A percentile compares a stretch with the other conserved stretches of the same genome.
Evolutionary conservation across 2,113 vertebrate species (phyloP).

Genomic region (Nerophis ophidion): DNA sequence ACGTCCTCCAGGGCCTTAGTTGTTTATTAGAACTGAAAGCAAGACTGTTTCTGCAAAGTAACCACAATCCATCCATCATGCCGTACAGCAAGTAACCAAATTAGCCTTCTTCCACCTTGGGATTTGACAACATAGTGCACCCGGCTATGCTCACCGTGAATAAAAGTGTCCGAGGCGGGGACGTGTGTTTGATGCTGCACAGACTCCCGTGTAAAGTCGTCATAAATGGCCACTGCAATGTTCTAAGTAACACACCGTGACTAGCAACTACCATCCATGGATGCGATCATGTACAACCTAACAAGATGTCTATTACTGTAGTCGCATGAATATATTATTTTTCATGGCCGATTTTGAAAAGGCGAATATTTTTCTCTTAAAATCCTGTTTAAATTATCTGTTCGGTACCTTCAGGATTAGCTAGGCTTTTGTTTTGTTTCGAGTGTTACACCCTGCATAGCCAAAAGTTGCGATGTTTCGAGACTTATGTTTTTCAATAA

Average conservation of each 20-base stretch:
- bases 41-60: constrained; percentile 47
- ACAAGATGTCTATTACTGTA: too few relatives aligned
- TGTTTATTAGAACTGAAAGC: constrained; percentile 56
- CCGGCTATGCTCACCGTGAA: constrained; percentile 33
- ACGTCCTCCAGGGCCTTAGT: constrained; percentile 34
- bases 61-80: constrained; percentile 55
- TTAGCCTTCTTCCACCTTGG: constrained; percentile 29
- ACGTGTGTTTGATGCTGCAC: constrained; percentile 44
- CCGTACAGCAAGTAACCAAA: constrained; percentile 30
- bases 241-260: neutral
- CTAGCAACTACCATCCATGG: constrained; percentile 6
- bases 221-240: neutral
- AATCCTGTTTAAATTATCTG: too few relatives aligned
- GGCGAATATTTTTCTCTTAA: too few relatives aligned
- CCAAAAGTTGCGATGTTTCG: too few relatives aligned
- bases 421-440: too few relatives aligned
- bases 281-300: too few relatives aligned
- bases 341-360: too few relatives aligned
- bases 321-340: too few relatives aligned
- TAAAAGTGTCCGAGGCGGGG: constrained; percentile 30
- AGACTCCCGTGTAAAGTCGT: constrained; percentile 34
- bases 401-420: too few relatives aligned
- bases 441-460: too few relatives aligned
- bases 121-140: constrained; percentile 29
- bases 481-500: too few relatives aligned